These are phyloP conservation scores for Heliconius cydno DNA, from an alignment of 2,888 invertebrate genomes.

Conservation along the genomic window DNA sequence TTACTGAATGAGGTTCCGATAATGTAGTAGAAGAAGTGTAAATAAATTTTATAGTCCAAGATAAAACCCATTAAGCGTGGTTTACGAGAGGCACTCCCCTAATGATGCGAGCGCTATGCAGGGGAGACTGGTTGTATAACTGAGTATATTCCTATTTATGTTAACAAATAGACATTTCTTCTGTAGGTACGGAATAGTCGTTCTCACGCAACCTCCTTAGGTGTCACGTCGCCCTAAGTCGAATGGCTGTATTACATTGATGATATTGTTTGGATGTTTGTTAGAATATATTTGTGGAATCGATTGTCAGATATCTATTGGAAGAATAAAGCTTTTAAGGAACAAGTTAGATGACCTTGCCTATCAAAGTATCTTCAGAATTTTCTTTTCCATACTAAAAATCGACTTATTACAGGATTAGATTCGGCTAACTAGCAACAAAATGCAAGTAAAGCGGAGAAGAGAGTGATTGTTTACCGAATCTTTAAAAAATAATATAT, in stretches of 20 bases:
- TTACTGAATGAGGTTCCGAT: conserved; percentile 64
- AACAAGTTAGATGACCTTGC: neutral
- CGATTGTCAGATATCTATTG: neutral
- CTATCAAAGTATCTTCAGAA: too few species aligned
- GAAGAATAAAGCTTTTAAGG: neutral
- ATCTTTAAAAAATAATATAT: too few species aligned
- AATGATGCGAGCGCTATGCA: conserved; percentile 71
- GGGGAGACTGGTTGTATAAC: conserved; percentile 54
- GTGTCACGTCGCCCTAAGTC: conserved; percentile 15
- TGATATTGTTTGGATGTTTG: neutral
- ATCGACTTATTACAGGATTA: too few species aligned
- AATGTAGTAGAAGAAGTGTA: conserved; percentile 69
- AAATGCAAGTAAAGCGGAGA: neutral
- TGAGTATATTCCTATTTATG: conserved; percentile 45
- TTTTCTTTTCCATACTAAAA: too few species aligned
- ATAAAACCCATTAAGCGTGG: conserved; percentile 75
- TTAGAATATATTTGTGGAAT: neutral
- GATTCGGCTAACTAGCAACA: neutral
- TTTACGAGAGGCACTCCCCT: conserved; percentile 79
- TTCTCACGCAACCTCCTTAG: conserved; percentile 44
- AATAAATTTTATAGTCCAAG: conserved; percentile 76
- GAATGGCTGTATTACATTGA: neutral
- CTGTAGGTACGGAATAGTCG: conserved; percentile 31
- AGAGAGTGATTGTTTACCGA: neutral
- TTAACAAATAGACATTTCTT: conserved; percentile 39